Conservation (phyloP, 2,888 invertebrate genomes). For the Troides helena region DNA sequence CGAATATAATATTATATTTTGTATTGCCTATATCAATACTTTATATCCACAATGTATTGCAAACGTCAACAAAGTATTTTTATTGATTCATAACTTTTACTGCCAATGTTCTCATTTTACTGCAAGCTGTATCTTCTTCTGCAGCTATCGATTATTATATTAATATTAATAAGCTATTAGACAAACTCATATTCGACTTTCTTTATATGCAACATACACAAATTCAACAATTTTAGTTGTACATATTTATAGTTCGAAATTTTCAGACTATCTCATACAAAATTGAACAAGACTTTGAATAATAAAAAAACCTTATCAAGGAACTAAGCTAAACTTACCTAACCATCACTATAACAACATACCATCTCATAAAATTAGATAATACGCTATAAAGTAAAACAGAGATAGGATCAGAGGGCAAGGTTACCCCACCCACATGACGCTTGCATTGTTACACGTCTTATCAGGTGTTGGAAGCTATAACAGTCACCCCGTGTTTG, state of each 20-base stretch:
- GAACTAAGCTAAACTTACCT: neutral
- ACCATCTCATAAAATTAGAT: conserved; percentile 25
- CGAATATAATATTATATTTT: neutral
- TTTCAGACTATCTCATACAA: neutral
- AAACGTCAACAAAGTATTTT: conserved; percentile 1
- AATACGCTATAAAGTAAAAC: conserved; percentile 26
- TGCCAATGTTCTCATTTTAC: neutral
- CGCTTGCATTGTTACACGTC: conserved; percentile 30
- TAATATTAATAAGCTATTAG: too few relatives aligned
- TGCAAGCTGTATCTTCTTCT: too few relatives aligned
- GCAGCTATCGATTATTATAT: too few relatives aligned
- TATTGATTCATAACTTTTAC: neutral
- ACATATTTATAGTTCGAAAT: neutral
- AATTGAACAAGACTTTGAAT: neutral
- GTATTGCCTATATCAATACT: neutral
- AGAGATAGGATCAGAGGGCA: conserved; percentile 26
- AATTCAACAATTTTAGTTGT: too few relatives aligned
- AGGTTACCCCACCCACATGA: conserved; percentile 28
- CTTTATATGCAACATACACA: too few relatives aligned
- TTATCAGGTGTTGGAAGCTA: conserved; percentile 50
- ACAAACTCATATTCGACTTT: too few relatives aligned
- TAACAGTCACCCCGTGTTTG: conserved; percentile 41
- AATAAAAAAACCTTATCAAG: neutral
- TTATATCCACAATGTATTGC: neutral
- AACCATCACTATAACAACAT: conserved; percentile 12